Conservation (phyloP, 1,140 invertebrate species). For the Lamellibrachia luymesi region DNA sequence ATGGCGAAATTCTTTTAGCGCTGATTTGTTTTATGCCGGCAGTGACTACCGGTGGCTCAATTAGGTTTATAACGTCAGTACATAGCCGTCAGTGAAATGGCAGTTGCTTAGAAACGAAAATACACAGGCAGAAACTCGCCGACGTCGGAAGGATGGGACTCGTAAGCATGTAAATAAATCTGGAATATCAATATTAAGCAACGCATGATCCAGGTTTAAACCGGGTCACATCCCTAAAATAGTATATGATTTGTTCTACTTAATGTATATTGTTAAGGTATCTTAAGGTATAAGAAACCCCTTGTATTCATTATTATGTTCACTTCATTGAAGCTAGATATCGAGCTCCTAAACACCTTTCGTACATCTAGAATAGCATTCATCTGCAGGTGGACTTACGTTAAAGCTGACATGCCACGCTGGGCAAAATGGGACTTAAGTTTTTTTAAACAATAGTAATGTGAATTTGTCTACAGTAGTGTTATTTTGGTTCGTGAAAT, state of each 20-base stretch:
- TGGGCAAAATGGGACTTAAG: background rate
- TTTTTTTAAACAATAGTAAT: too few relatives aligned
- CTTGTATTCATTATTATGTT: background rate
- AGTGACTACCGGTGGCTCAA: background rate
- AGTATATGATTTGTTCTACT: background rate
- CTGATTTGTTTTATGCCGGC: background rate
- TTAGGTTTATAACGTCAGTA: background rate
- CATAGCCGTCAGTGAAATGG: background rate
- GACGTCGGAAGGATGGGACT: background rate
- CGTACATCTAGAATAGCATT: background rate
- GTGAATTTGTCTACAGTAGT: background rate
- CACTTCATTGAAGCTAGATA: background rate
- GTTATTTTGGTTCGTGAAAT: background rate
- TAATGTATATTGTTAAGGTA: background rate
- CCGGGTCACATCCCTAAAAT: background rate
- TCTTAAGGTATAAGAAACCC: background rate
- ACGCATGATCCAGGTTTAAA: background rate
- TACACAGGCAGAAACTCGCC: background rate
- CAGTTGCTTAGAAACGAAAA: background rate
- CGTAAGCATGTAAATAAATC: conserved; percentile 1
- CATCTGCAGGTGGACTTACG: background rate
- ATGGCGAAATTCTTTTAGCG: background rate
- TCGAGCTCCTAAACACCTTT: background rate
- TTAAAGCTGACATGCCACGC: background rate
- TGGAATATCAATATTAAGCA: background rate